Evolutionary conservation across 1,140 invertebrate species (phyloP).

Genomic region (Cherax destructor): DNA sequence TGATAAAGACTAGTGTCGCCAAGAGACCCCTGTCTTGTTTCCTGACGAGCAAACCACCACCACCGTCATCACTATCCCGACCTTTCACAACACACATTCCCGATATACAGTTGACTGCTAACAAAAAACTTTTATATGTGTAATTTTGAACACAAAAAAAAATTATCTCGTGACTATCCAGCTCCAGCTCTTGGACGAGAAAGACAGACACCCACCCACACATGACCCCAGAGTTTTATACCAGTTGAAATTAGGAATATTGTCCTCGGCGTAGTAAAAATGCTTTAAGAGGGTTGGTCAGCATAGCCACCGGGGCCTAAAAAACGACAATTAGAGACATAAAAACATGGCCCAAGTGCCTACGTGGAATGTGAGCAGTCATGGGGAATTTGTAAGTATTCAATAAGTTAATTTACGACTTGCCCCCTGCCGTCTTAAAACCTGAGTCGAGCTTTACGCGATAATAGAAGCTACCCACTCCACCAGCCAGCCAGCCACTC

Average conservation of each 20-base stretch:
- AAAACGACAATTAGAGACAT: conserved; percentile 39
- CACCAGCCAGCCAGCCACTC: background rate
- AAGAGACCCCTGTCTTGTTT: too few relatives aligned
- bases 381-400: conserved; percentile 58
- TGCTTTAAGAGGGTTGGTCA: background rate
- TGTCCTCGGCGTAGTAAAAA: conserved; percentile 18
- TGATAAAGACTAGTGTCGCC: too few relatives aligned
- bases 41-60: too few relatives aligned
- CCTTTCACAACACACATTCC: too few relatives aligned
- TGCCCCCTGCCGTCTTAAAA: conserved; percentile 38
- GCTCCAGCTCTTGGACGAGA: background rate
- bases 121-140: too few relatives aligned
- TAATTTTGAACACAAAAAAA: too few relatives aligned
- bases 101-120: too few relatives aligned
- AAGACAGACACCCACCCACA: background rate
- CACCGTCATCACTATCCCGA: too few relatives aligned
- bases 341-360: conserved; percentile 35
- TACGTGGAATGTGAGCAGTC: conserved; percentile 46
- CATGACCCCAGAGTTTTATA: background rate
- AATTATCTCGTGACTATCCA: too few relatives aligned
- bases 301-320: too few relatives aligned
- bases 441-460: conserved; percentile 19
- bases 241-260: conserved; percentile 29
- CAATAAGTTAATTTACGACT: conserved; percentile 62
- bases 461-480: background rate